These are phyloP conservation scores for Schrankia costaestrigalis DNA, from an alignment of 2,888 invertebrate genomes.

Conservation along the genomic window DNA sequence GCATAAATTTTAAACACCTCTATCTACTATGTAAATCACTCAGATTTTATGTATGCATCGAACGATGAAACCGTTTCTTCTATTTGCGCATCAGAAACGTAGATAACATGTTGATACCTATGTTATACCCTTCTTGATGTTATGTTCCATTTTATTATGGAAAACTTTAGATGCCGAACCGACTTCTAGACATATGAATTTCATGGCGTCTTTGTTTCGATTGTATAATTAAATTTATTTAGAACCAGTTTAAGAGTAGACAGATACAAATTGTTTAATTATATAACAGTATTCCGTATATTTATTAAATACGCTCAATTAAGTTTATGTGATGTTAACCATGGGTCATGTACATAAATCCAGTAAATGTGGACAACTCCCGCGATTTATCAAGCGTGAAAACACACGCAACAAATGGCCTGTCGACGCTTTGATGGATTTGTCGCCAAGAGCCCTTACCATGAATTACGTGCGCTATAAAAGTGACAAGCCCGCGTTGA, in stretches of 20 bases:
- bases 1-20: constrained; percentile 45
- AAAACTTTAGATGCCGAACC: constrained; percentile 44
- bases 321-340: constrained; percentile 58
- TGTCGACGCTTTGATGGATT: constrained; percentile 76
- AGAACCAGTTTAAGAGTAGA: not conserved
- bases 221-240: constrained; percentile 1
- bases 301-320: constrained; percentile 42
- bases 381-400: constrained; percentile 75
- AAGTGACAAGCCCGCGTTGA: constrained; percentile 46
- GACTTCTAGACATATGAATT: constrained; percentile 57
- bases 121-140: constrained; percentile 22
- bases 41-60: constrained; percentile 41
- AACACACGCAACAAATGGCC: constrained; percentile 77
- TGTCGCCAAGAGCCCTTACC: constrained; percentile 73
- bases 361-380: constrained; percentile 70
- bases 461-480: constrained; percentile 55
- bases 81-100: constrained; percentile 36
- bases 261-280: not conserved
- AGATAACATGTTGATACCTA: constrained; percentile 25
- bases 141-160: constrained; percentile 44
- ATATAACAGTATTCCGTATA: no score
- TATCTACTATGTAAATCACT: constrained; percentile 50
- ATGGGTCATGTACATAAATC: constrained; percentile 64
- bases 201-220: constrained; percentile 31
- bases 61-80: constrained; percentile 31